phyloP scores from a whole-genome alignment of 2,797 vertebrate species.

The Microctenopoma stevenorrisi region DNA sequence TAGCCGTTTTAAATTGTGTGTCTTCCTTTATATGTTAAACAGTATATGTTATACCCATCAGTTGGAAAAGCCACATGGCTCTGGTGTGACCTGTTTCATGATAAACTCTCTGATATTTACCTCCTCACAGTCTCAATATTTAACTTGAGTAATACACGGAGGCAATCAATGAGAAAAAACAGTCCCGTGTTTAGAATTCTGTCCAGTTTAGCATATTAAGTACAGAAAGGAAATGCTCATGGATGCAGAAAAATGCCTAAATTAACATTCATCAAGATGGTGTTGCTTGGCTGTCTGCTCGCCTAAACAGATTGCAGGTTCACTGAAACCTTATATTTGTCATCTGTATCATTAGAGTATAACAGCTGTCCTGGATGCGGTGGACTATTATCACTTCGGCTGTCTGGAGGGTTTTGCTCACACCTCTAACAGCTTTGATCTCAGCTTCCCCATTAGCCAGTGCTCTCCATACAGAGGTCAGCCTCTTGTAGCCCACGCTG shows the following conservation, averaged over 20 bases:
- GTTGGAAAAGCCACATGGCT: slow-evolving; percentile 13
- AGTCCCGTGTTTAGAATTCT: slow-evolving; percentile 45
- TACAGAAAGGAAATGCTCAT: slow-evolving; percentile 21
- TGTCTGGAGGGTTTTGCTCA: slow-evolving; percentile 13
- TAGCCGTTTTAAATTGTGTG: background rate
- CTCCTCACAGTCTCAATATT: slow-evolving; percentile 47
- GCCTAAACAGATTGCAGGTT: slow-evolving; percentile 7
- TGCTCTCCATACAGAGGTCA: slow-evolving; percentile 11
- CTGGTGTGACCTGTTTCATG: slow-evolving; percentile 63
- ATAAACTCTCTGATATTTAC: slow-evolving; percentile 72
- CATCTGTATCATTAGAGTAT: background rate
- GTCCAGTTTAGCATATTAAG: slow-evolving; percentile 44
- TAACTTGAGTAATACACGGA: slow-evolving; percentile 73
- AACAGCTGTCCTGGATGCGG: slow-evolving; percentile 1
- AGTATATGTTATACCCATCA: background rate
- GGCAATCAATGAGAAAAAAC: slow-evolving; percentile 61
- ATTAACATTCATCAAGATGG: slow-evolving; percentile 1
- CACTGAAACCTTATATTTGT: background rate
- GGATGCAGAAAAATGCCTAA: background rate
- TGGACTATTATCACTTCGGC: background rate
- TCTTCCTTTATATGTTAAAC: background rate
- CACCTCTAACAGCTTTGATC: slow-evolving; percentile 20
- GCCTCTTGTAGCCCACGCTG: background rate
- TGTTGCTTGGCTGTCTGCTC: background rate
- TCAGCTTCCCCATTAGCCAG: slow-evolving; percentile 27